Percentiles rank a stretch among this genome's conserved stretches.
These are phyloP conservation scores for Heliconius eleuchia DNA, from an alignment of 1,140 invertebrate genomes.

Conservation along the genomic window DNA sequence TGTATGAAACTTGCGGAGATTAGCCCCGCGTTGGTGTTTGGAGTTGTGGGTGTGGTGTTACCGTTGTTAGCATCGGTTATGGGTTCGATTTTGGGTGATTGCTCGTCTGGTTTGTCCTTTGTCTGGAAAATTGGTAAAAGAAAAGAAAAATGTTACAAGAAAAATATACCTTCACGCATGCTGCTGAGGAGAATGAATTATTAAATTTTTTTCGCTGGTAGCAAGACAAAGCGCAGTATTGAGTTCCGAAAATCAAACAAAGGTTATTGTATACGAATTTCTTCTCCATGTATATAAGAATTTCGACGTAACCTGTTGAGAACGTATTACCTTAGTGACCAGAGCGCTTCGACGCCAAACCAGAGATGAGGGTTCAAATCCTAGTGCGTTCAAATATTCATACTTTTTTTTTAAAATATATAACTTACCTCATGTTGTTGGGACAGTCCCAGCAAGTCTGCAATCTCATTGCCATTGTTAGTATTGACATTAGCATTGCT, in stretches of 20 bases:
- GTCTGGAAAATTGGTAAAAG: constrained; percentile 45
- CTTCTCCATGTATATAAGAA: too few species aligned
- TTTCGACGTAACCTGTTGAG: too few species aligned
- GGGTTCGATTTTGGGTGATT: constrained; percentile 54
- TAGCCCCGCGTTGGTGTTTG: constrained; percentile 38
- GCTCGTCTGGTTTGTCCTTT: constrained; percentile 63
- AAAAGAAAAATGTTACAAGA: too few species aligned
- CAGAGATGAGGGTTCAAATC: too few species aligned
- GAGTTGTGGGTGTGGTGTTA: constrained; percentile 36
- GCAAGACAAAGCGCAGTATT: too few species aligned
- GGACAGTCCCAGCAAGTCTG: constrained; percentile 64
- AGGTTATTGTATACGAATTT: too few species aligned
- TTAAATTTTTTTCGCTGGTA: too few species aligned
- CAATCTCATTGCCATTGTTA: constrained; percentile 71
- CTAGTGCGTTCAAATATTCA: not conserved
- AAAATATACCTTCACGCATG: too few species aligned
- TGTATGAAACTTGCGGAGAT: constrained; percentile 70
- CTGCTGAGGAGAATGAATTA: too few species aligned
- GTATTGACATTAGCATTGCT: constrained; percentile 17
- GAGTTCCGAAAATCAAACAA: too few species aligned
- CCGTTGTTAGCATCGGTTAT: constrained; percentile 57
- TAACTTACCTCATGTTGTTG: constrained; percentile 53
- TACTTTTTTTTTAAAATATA: not conserved
- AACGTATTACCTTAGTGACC: too few species aligned
- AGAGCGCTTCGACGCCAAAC: too few species aligned